Conservation (phyloP, 1,140 invertebrate species). For the Pararge aegeria region DNA sequence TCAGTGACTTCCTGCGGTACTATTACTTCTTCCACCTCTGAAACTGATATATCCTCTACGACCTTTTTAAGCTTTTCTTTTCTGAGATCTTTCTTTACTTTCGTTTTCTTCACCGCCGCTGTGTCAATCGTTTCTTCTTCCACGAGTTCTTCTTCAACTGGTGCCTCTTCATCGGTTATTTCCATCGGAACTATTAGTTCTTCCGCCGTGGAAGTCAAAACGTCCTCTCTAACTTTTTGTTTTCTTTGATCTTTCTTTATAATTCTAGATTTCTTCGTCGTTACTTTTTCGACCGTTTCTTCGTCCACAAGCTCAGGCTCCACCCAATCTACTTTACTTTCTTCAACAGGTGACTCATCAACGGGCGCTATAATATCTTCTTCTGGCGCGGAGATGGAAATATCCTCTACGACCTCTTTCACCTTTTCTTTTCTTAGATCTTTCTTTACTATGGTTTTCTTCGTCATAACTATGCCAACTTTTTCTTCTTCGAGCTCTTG, state of each 20-base stretch:
- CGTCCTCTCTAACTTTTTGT: slow-evolving; percentile 31
- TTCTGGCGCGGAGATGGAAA: not conserved
- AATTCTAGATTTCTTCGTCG: slow-evolving; percentile 33
- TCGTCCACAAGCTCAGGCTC: not conserved
- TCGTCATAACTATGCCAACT: not conserved
- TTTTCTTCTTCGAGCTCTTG: not conserved
- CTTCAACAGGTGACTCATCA: not conserved
- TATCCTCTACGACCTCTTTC: not conserved
- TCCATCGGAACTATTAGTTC: no score
- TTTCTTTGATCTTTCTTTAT: slow-evolving; percentile 9
- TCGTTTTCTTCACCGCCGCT: not conserved
- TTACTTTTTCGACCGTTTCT: slow-evolving; percentile 32
- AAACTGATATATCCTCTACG: no score
- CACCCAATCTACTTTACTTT: not conserved
- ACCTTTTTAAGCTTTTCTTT: no score
- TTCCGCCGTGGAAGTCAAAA: not conserved
- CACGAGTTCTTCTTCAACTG: not conserved
- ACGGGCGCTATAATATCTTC: not conserved
- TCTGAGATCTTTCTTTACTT: no score
- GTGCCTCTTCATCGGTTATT: no score
- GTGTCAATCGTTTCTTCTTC: slow-evolving; percentile 34
- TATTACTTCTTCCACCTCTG: no score
- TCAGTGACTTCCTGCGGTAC: slow-evolving; percentile 27
- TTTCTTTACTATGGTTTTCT: not conserved
- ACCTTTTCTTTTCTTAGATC: not conserved